Conservation (phyloP, 2,113 vertebrate species). For the Shinisaurus crocodilurus region DNA sequence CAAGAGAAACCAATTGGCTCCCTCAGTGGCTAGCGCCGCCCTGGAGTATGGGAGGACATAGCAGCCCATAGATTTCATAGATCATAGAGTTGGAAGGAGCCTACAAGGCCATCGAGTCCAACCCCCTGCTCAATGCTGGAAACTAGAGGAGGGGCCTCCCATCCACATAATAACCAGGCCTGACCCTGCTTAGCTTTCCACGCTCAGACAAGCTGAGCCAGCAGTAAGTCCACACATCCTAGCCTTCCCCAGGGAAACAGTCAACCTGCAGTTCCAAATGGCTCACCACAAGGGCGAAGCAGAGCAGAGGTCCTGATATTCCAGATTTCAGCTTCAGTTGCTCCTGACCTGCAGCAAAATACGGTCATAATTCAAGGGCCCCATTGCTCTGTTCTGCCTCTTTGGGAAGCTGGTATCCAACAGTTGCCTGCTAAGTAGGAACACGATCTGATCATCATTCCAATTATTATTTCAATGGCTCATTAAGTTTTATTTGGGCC, state of each 20-base stretch:
- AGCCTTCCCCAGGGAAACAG: background rate
- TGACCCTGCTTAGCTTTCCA: too few relatives aligned
- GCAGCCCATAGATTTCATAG: too few relatives aligned
- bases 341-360: slow-evolving; percentile 12
- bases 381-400: background rate
- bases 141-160: too few relatives aligned
- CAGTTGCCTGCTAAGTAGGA: slow-evolving; percentile 28
- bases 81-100: too few relatives aligned
- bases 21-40: background rate
- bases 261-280: background rate
- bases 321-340: too few relatives aligned
- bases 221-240: too few relatives aligned
- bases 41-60: background rate
- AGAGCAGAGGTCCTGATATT: background rate
- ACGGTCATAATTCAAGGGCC: background rate
- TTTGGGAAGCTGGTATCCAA: slow-evolving; percentile 36
- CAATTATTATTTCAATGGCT: slow-evolving; percentile 22
- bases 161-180: too few relatives aligned
- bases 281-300: background rate
- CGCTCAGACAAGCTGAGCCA: too few relatives aligned
- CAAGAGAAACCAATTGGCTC: background rate
- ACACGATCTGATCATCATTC: slow-evolving; percentile 14
- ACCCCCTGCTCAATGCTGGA: too few relatives aligned
- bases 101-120: too few relatives aligned
- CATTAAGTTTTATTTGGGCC: background rate